Base-by-base conservation (phyloP, 2,797 vertebrate genomes). In the Enteromius argenteus region DNA sequence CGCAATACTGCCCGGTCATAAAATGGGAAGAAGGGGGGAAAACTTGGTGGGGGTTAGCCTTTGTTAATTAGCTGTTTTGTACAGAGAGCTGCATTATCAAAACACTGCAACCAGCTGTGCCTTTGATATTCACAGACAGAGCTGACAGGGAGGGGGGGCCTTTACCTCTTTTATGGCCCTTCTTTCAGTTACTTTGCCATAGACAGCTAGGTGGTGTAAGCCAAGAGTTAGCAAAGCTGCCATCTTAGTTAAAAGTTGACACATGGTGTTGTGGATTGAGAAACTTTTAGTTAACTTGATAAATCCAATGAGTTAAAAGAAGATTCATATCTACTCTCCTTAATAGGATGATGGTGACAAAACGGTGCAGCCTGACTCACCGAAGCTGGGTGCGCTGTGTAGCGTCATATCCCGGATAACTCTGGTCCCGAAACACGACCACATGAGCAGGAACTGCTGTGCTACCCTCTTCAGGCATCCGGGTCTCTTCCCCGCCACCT, bases 351-450 rank as follows among this genome's bases (percentile, higher is more conserved):
- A 11, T 30, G 1, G 14, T 64, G 44, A 67, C 23, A 11, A 62
- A 66, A 37, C 4, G 0, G 32, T 64, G 10, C 30, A 64, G 67
- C 4, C 32, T n/a, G 15, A 84, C 94, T 96, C 96, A 99, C 98
- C 98, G 35, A 99, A 99, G 92, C 98, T 99, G 84, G 98, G 98
- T 1, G 98, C 98, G 0, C 98, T 99, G 91, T 99, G 98, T 90
- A 99, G 94, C 89, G 98, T 99, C 98, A 99, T 99, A 84, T 99
- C 98, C 89, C 98, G 96, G 92, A 99, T 99, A 91, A 99, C 98
- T 92, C 98, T 96, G 87, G 98, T 99, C 88, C 98, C 98, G 13
- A 99, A 99, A 92, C 98, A 99, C 46, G 98, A 99, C 98, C 98
- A 99, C 97, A 99, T 99, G 92, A 99, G 93, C 88, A 99, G 96